Conservation (phyloP, 2,888 invertebrate genomes). For the Ectemnius continuus region DNA sequence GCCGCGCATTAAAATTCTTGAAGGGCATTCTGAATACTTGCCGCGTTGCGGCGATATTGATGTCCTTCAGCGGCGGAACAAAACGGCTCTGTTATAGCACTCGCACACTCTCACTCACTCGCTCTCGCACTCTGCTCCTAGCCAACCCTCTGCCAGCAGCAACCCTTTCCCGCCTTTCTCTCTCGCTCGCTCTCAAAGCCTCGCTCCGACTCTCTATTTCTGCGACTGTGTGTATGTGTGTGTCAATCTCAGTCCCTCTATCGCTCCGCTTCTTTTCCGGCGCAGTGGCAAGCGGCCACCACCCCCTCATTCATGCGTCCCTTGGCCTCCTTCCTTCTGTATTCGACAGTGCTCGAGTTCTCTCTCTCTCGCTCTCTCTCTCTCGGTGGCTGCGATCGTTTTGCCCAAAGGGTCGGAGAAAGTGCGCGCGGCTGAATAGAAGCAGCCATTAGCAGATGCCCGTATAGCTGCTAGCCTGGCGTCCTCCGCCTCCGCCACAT, state of each 20-base stretch:
- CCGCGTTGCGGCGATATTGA: slow-evolving; percentile 64
- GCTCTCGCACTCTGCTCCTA: background rate
- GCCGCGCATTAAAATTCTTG: slow-evolving; percentile 74
- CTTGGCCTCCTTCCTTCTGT: slow-evolving; percentile 3
- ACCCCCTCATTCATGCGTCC: slow-evolving; percentile 4
- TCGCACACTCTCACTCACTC: slow-evolving; percentile 10
- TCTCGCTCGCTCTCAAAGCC: no score
- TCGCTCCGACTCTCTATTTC: no score
- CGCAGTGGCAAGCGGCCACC: background rate
- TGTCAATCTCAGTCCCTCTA: background rate
- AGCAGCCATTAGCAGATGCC: slow-evolving; percentile 39
- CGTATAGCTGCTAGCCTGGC: no score
- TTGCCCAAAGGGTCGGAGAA: slow-evolving; percentile 24
- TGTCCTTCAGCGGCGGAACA: slow-evolving; percentile 58
- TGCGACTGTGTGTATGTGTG: background rate
- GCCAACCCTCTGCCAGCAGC: background rate
- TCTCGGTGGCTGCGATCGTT: slow-evolving; percentile 23
- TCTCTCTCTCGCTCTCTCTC: background rate
- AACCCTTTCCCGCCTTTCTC: no score
- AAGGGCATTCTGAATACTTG: slow-evolving; percentile 72
- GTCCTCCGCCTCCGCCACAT: no score
- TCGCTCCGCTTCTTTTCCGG: background rate
- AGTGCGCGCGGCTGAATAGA: slow-evolving; percentile 16
- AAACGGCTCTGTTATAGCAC: slow-evolving; percentile 53
- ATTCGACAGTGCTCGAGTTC: no score